Evolutionary conservation across 2,888 invertebrate genomes (phyloP).

Genomic region (Chrysolina oricalcia): DNA sequence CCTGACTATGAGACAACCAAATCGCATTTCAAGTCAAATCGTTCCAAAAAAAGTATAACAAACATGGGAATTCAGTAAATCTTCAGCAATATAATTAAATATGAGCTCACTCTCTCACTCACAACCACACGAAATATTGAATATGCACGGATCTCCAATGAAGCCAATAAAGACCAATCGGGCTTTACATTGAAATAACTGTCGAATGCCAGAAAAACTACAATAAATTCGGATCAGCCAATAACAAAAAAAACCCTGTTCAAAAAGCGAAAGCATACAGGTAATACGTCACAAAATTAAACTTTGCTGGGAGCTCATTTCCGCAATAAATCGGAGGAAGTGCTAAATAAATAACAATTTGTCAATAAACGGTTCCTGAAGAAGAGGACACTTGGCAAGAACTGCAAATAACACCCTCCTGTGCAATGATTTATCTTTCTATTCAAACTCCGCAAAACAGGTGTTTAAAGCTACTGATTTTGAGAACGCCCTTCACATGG

Average conservation of each 20-base stretch:
- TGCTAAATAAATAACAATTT: no score
- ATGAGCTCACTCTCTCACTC: constrained; percentile 34
- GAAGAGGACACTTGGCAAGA: no score
- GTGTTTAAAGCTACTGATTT: no score
- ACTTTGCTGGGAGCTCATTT: constrained; percentile 30
- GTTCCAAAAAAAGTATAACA: not conserved
- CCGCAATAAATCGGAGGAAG: no score
- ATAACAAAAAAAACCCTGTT: constrained; percentile 46
- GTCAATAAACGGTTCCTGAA: not conserved
- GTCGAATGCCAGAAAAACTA: constrained; percentile 10
- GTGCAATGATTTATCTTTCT: no score
- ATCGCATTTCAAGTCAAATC: not conserved
- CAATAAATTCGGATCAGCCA: constrained; percentile 43
- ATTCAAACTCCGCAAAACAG: no score
- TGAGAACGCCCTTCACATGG: no score
- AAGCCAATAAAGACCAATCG: constrained; percentile 40
- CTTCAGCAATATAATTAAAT: constrained; percentile 25
- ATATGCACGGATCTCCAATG: constrained; percentile 42
- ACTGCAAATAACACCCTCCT: no score
- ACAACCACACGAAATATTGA: constrained; percentile 32
- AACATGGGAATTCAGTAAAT: constrained; percentile 27
- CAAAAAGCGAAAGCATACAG: constrained; percentile 36
- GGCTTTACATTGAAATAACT: constrained; percentile 26
- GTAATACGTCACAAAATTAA: constrained; percentile 46
- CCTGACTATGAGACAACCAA: not conserved